Base-by-base conservation (phyloP, 2,888 invertebrate genomes). In the Polydrusus pterygomalis region DNA sequence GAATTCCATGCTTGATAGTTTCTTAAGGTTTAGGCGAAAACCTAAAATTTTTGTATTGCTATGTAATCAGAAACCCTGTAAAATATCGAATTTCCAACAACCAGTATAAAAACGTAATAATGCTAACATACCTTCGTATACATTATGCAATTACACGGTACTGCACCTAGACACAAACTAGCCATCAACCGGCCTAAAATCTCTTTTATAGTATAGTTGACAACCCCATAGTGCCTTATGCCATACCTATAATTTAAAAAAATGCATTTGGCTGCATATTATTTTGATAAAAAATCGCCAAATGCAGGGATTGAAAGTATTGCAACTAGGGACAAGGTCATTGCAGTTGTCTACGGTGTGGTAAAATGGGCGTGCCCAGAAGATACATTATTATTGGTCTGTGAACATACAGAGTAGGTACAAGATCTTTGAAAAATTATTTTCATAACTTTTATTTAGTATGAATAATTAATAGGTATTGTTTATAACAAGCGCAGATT, bases 141-240 rank as follows among this genome's bases (percentile, higher is more conserved):
- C 71, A 71, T 71, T 71, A 64, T 63, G 43, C 30, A 64, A 71
- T 64, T 56, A 38, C 45, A 64, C 64, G 6, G 56, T 71, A 43
- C 64, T 25, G 56, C 71, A 71, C 71, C 40, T 20, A 67, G 20
- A 67, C 67, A 65, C 56, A 73, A 67, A 73, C 73, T 65, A 45
- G 60, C 20, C 45, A 60, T 56, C 18, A n/a, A 62, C 34, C 67
- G 67, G 67, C 73, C 73, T 20, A 20, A 38, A 60, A 60, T 49
- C 15, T 30, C 73, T 73, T 73, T 73, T 73, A 73, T 73, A 73
- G 67, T 30, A 17, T 20, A 47, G 58, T 71, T 73, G 73, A 67
- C 73, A 73, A 73, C 73, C 73, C 73, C 73, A 47, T 56, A 38
- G 34, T 34, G 15, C 34, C 15, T 56, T 34, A 56, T 56, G 56